Conservation (phyloP, 2,797 vertebrate genomes). For the Monodelphis domestica region DNA sequence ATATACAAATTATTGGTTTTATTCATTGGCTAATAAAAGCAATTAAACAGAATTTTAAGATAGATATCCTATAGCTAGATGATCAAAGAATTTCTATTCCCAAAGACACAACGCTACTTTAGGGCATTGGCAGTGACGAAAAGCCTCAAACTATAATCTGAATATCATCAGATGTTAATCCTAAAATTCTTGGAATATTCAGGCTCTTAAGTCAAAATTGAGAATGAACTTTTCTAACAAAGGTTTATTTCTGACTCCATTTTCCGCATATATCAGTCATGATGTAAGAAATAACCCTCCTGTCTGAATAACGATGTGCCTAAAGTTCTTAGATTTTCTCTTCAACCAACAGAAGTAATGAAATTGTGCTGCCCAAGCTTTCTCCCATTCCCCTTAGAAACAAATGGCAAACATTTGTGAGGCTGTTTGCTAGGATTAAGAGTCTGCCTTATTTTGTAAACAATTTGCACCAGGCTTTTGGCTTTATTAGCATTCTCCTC, state of each 20-base stretch:
- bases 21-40: neutral
- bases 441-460: neutral
- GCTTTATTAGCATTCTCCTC: neutral
- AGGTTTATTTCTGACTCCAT: neutral
- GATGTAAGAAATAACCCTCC: neutral
- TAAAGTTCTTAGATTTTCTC: neutral
- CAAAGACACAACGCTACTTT: neutral
- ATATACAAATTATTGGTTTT: neutral
- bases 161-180: constrained; percentile 9
- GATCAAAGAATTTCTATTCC: neutral
- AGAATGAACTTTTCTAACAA: constrained; percentile 9
- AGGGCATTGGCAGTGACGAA: neutral
- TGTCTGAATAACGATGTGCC: neutral
- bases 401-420: neutral
- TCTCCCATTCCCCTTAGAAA: neutral
- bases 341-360: neutral
- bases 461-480: neutral
- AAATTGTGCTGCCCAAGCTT: neutral
- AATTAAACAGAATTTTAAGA: neutral
- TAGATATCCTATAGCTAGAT: neutral
- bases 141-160: neutral
- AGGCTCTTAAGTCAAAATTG: neutral
- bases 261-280: neutral
- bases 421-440: neutral
- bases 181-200: constrained; percentile 30